Conservation (phyloP, 1,140 invertebrate species). For the Charaxes varanes region DNA sequence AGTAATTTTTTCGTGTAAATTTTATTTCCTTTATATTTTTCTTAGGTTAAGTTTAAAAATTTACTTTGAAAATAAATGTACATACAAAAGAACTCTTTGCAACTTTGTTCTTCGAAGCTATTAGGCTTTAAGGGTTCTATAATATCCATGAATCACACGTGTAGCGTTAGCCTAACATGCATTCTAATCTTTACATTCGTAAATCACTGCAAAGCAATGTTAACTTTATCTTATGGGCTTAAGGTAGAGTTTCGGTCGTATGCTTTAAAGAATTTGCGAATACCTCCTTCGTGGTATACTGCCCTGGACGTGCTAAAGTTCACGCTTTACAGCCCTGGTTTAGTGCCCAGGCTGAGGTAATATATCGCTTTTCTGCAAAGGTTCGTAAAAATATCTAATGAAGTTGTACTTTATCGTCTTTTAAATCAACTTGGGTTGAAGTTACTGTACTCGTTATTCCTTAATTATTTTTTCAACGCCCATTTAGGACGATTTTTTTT, state of each 20-base stretch:
- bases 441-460: neutral
- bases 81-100: constrained; percentile 1
- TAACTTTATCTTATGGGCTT: neutral
- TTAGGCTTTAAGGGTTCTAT: constrained; percentile 24
- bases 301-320: constrained; percentile 23
- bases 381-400: constrained; percentile 14
- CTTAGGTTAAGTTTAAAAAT: no score
- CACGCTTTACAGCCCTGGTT: constrained; percentile 24
- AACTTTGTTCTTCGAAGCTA: constrained; percentile 9
- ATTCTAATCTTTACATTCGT: constrained; percentile 19
- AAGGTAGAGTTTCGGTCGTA: constrained; percentile 8
- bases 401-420: constrained; percentile 6
- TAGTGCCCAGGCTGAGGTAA: constrained; percentile 13
- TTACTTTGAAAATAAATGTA: neutral
- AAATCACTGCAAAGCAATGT: constrained; percentile 1
- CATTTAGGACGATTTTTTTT: no score
- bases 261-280: constrained; percentile 5
- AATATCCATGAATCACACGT: constrained; percentile 32
- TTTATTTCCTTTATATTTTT: no score
- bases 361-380: constrained; percentile 9
- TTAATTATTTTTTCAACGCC: no score
- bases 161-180: constrained; percentile 21
- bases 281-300: constrained; percentile 10
- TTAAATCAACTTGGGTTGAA: constrained; percentile 4
- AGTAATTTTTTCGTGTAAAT: no score